Evolutionary conservation across 2,113 vertebrate genomes (phyloP).

Genomic region (Nannobrachium achirus): DNA sequence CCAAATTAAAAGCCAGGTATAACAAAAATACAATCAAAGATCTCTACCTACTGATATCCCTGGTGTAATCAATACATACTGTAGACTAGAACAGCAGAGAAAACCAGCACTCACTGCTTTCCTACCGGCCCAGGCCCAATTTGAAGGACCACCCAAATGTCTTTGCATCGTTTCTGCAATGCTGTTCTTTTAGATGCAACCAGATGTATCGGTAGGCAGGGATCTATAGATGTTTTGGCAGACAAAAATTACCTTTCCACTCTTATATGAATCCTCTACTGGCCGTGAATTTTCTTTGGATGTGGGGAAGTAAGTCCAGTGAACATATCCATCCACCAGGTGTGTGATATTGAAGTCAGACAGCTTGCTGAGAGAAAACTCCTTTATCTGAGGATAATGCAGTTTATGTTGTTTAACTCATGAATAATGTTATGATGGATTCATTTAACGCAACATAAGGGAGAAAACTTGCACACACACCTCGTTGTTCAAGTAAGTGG

Average conservation of each 20-base stretch:
- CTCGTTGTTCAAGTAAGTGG: constrained; percentile 89
- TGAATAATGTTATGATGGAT: neutral
- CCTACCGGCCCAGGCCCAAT: no score
- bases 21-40: no score
- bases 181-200: no score
- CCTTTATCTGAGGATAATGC: constrained; percentile 72
- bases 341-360: constrained; percentile 81
- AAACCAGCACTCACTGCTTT: no score
- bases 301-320: constrained; percentile 80
- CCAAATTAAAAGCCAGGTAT: no score
- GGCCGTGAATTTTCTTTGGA: constrained; percentile 61
- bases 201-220: no score
- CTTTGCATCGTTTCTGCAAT: no score
- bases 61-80: no score
- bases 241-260: constrained; percentile 78
- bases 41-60: no score
- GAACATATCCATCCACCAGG: constrained; percentile 74
- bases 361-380: constrained; percentile 83
- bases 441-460: neutral
- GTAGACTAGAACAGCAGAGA: no score
- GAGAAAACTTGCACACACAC: constrained; percentile 67
- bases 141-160: no score
- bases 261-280: constrained; percentile 64
- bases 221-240: no score
- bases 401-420: neutral